These are phyloP conservation scores for Mixornis gularis DNA, from an alignment of 2,113 vertebrate species.

Conservation along the genomic window DNA sequence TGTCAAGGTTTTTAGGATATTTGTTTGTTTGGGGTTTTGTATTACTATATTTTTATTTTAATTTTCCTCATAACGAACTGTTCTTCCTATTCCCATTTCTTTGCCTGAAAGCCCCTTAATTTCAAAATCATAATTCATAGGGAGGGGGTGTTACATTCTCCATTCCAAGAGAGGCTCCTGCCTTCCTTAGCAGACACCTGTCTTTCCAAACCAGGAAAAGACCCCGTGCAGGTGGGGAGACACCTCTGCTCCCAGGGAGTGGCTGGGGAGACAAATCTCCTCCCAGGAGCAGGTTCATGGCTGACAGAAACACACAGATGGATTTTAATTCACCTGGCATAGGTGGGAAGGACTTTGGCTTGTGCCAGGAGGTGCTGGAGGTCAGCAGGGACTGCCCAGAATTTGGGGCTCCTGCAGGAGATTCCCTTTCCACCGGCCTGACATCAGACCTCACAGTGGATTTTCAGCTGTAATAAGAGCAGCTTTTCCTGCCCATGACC, in stretches of 20 bases:
- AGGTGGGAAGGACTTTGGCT: neutral
- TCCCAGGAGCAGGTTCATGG: neutral
- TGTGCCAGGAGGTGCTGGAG: neutral
- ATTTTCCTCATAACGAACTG: no score
- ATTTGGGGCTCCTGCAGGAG: neutral
- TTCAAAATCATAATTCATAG: neutral
- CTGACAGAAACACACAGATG: neutral
- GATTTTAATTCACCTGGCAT: neutral
- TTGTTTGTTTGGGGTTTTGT: no score
- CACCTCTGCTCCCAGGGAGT: neutral
- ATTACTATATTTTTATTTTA: no score
- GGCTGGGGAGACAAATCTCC: neutral
- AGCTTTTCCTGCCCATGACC: no score
- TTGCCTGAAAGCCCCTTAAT: neutral
- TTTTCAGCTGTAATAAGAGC: no score
- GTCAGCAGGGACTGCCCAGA: neutral
- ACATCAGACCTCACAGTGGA: no score
- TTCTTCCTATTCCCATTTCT: no score
- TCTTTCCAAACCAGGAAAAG: neutral
- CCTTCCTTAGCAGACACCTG: neutral
- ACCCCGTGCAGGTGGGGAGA: rapidly evolving
- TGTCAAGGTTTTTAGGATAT: no score
- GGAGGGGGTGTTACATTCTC: neutral
- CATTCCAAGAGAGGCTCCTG: neutral
- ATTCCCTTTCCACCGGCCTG: neutral